phyloP scores from a whole-genome alignment of 2,888 invertebrate species.

The Mongoloraphidia duomilia region DNA sequence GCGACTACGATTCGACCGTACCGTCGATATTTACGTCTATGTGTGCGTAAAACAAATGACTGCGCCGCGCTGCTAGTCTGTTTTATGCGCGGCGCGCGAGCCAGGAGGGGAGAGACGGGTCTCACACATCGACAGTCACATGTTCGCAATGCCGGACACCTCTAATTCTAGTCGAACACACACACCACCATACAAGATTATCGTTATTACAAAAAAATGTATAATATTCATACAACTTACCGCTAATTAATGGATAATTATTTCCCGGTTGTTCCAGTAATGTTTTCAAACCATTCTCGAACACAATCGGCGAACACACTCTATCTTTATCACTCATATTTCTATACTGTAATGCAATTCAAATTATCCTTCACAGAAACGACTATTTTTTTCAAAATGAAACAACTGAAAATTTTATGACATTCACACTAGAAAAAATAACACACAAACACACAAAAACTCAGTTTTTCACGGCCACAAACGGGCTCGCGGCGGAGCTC shows the following conservation, averaged over 20 bases:
- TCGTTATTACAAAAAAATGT: too few relatives aligned
- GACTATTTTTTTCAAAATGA: not conserved
- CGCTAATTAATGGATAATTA: slow-evolving; percentile 64
- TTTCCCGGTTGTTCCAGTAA: slow-evolving; percentile 72
- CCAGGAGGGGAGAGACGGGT: too few relatives aligned
- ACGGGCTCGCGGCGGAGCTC: slow-evolving; percentile 2
- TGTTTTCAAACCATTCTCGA: slow-evolving; percentile 77
- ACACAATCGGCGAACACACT: slow-evolving; percentile 68
- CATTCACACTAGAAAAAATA: not conserved
- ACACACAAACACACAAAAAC: not conserved
- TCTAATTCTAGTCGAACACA: too few relatives aligned
- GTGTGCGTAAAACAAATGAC: too few relatives aligned
- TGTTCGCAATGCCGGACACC: too few relatives aligned
- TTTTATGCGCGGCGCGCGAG: too few relatives aligned
- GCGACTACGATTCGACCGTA: too few relatives aligned
- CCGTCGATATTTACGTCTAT: too few relatives aligned
- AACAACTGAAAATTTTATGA: not conserved
- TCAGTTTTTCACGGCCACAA: slow-evolving; percentile 3
- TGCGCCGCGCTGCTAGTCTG: too few relatives aligned
- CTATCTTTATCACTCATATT: slow-evolving; percentile 78
- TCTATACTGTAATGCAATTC: not conserved
- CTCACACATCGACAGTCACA: too few relatives aligned
- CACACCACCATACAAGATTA: too few relatives aligned
- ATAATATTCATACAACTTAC: slow-evolving; percentile 30
- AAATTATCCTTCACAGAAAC: not conserved